These are phyloP conservation scores for Homarus americanus DNA, from an alignment of 1,140 invertebrate species.

Conservation along the genomic window DNA sequence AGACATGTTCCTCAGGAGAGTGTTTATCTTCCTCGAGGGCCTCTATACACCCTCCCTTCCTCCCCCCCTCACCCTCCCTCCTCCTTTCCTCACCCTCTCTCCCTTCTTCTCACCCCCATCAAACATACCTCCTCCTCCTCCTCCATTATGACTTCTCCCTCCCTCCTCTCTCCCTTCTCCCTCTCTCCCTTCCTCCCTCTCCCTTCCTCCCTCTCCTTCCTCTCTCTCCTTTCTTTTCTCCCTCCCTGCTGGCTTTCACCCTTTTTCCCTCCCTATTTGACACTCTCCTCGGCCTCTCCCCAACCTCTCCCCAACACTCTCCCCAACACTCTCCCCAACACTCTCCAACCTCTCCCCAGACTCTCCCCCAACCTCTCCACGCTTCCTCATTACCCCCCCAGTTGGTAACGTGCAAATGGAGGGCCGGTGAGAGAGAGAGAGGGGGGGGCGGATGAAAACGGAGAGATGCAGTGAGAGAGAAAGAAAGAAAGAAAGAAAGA, in stretches of 20 bases:
- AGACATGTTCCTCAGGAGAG: no score
- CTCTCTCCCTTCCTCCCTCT: neutral
- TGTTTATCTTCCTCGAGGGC: no score
- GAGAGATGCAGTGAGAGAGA: no score
- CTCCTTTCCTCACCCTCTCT: neutral
- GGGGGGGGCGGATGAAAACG: no score
- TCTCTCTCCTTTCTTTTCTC: neutral
- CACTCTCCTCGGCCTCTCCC: no score
- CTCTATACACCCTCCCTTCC: neutral
- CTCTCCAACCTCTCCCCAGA: no score
- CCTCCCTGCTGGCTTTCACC: neutral
- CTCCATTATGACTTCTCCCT: neutral
- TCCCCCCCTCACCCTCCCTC: neutral
- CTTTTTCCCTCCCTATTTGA: neutral
- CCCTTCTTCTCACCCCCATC: neutral
- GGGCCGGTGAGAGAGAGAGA: no score
- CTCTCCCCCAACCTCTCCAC: neutral
- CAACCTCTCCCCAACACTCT: neutral
- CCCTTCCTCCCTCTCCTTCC: conserved; percentile 12
- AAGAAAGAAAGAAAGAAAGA: no score
- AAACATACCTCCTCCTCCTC: neutral
- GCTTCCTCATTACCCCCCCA: neutral
- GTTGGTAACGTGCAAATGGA: no score
- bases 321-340: neutral
- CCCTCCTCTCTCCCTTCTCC: neutral